A percentile compares a stretch with the other conserved stretches of the same genome.
These are phyloP conservation scores for Antrozous pallidus DNA, from an alignment of 2,797 vertebrate genomes.

Conservation along the genomic window DNA sequence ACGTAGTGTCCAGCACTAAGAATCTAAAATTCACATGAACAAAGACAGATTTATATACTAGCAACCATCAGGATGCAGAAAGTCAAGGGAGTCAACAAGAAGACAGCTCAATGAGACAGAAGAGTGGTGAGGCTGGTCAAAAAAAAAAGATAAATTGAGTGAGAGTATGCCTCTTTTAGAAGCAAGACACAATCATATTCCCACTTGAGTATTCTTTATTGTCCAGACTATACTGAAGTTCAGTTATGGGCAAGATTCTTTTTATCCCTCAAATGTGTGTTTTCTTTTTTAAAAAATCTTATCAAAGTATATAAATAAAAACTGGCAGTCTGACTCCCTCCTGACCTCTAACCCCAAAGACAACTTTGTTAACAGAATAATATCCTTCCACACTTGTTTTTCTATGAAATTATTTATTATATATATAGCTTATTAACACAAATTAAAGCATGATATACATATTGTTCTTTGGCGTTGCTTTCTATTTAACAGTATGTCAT, in stretches of 20 bases:
- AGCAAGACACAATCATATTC: not conserved
- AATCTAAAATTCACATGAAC: slow-evolving; percentile 52
- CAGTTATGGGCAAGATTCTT: not conserved
- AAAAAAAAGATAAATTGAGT: not conserved
- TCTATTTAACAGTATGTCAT: not conserved
- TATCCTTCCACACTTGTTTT: slow-evolving; percentile 21
- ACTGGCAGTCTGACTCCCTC: not conserved
- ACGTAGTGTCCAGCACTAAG: not conserved
- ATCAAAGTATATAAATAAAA: slow-evolving; percentile 1
- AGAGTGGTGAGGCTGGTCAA: not conserved
- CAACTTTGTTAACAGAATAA: slow-evolving; percentile 1
- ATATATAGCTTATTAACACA: not conserved
- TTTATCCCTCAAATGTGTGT: not conserved
- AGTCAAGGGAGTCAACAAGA: not conserved
- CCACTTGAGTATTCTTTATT: not conserved
- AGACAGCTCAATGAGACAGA: slow-evolving; percentile 48
- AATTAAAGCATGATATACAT: not conserved
- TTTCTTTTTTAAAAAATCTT: not conserved
- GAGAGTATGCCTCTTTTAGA: not conserved
- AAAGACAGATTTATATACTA: slow-evolving; percentile 48
- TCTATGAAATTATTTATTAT: slow-evolving; percentile 20
- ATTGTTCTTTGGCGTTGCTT: not conserved
- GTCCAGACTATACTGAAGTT: not conserved
- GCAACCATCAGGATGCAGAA: not conserved
- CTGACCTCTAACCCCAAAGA: not conserved